Evolutionary conservation across 2,797 vertebrate species (phyloP), one percentile per base, ranked within the genome.

Genomic region (Takifugu ocellatus): DNA sequence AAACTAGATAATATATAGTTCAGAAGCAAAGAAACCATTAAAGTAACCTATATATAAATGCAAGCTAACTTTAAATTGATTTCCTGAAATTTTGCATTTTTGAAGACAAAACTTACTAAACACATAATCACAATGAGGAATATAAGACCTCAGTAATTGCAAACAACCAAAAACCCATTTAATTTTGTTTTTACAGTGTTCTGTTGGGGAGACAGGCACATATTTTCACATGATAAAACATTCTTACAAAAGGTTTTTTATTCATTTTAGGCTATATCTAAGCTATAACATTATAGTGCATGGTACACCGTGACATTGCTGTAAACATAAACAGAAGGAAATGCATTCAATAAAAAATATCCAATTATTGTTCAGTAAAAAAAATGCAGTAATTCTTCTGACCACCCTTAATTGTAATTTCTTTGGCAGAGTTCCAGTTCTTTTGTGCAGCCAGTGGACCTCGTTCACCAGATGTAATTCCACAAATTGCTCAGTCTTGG

Each of bases 401-500:
- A 46, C 25, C 24, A 27, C 15, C 27, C 25, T 43, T 14, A 14
- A 36, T 50, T 43, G 31, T 31, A 49, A 50, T 68, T 50, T 59
- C 12, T 47, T 29, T 55, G 45, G 51, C 66, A 59, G 47, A 51
- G 62, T 29, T 55, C 36, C 12, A 39, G 36, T 39, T 33, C 1
- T 39, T 51, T 42, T 5, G n/a, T 68, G 5, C 25, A 47, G 21
- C 58, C 14, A 36, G 31, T 21, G 21, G 12, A 52, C 17, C 42
- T 26, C 47, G 56, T 80, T 77, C 51, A 75, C 56, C 59, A 33
- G 9, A 29, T 63, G 52, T 54, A 42, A 48, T 43, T 10, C 16
- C 50, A 64, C 57, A 59, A 31, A 11, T 16, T 17, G 44, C 47
- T 95, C 87, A 99, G 63, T 98, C 93, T 84, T 97, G 95, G 27